Base-by-base conservation (phyloP, 2,113 vertebrate species). In the Lonchura striata region DNA sequence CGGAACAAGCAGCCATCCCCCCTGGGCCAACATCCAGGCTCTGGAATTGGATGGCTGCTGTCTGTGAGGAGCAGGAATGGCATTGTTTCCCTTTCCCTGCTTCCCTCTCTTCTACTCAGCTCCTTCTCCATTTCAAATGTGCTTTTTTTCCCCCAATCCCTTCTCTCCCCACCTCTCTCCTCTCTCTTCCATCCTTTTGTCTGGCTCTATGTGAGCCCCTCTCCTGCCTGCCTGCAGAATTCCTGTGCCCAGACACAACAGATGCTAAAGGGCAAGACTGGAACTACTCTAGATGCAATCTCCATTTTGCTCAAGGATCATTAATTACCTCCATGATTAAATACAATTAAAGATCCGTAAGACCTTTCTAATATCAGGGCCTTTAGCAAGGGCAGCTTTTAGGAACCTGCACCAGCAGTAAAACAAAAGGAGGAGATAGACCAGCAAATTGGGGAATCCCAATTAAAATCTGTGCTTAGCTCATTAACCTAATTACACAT, bases 401-500 rank as follows among this genome's bases (percentile, higher is more conserved):
- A 88, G 92, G 54, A 88, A 68, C 85, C 92, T 88, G 94, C 85
- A 74, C 76, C 72, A 50, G 56, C 76, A 90, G 44, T 90, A 92
- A 94, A 95, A 96, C 90, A 96, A 95, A 97, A 95, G 68, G 82
- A 96, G 80, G 86, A 96, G 68, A 84, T 14, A 78, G 90, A 84
- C 69, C 37, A 88, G 88, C 91, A 96, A 97, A 90, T 84, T 63
- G 25, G 94, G 89, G 94, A 95, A 95, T 95, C 95, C 92, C 95
- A 90, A 96, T 97, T 94, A 96, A 90, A 96, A 95, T 54, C 94
- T 22, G 0, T 46, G 88, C 85, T 95, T 96, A 94, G 83, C 90
- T 97, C 95, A 90, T 97, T 97, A 96, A 97, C 95, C 94, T 97
- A 96, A 95, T 97, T 97, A 92, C 65, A 52, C 49, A 94, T 81